Evolutionary conservation across 2,113 vertebrate genomes (phyloP).

Genomic region (Sapajus apella): DNA sequence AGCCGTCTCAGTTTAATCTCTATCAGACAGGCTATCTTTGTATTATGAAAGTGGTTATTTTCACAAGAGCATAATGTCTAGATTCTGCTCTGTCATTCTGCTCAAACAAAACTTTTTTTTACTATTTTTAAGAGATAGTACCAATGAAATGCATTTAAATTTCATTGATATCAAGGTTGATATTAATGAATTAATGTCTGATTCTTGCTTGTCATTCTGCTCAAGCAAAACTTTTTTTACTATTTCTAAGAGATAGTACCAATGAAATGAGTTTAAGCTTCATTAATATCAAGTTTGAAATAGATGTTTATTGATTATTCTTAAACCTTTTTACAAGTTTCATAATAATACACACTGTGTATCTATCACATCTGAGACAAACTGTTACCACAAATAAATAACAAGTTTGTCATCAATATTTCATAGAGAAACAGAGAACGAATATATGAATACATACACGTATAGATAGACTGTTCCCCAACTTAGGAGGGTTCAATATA

Average conservation of each 20-base stretch:
- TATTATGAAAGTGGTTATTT: slow-evolving; percentile 8
- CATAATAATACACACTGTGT: not conserved
- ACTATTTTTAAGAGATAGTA: not conserved
- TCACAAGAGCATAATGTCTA: slow-evolving; percentile 6
- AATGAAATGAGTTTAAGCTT: slow-evolving; percentile 44
- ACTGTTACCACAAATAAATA: not conserved
- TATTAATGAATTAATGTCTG: too few relatives aligned
- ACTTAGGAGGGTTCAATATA: not conserved
- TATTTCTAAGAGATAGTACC: not conserved
- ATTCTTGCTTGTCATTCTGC: not conserved
- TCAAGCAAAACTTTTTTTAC: slow-evolving; percentile 34
- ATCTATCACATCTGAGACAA: not conserved
- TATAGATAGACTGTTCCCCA: not conserved
- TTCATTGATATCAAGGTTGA: slow-evolving; percentile 3
- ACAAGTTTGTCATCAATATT: not conserved
- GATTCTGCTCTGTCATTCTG: not conserved
- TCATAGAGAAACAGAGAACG: not conserved
- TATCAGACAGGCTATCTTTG: not conserved
- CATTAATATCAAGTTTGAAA: slow-evolving; percentile 2
- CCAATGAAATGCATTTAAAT: slow-evolving; percentile 34
- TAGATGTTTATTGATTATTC: not conserved
- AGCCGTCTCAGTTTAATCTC: not conserved
- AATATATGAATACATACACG: not conserved
- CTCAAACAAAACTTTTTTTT: slow-evolving; percentile 27
- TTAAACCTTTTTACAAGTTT: slow-evolving; percentile 13